These are phyloP conservation scores for Harpalus rufipes DNA, from an alignment of 2,888 invertebrate species.

Conservation along the genomic window DNA sequence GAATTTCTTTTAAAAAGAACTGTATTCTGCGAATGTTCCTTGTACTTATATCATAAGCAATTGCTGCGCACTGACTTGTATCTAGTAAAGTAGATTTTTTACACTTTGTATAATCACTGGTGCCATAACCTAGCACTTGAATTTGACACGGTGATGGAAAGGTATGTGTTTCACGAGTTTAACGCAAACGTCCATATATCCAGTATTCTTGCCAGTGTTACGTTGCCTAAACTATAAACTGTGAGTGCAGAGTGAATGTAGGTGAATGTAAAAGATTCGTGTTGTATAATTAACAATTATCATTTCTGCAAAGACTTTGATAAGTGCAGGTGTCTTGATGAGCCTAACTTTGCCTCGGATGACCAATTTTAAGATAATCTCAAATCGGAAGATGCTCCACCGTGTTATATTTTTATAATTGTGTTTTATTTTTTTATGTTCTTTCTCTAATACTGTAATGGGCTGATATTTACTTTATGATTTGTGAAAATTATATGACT, in stretches of 20 bases:
- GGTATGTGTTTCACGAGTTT: constrained; percentile 40
- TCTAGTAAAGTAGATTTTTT: constrained; percentile 47
- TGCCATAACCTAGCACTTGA: constrained; percentile 55
- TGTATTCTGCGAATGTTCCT: constrained; percentile 21
- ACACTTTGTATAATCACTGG: constrained; percentile 53
- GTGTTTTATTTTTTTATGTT: constrained; percentile 27
- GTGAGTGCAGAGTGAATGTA: constrained; percentile 34
- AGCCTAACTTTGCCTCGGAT: constrained; percentile 46
- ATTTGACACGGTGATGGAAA: constrained; percentile 24
- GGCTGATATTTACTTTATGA: no score
- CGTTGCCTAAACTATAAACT: constrained; percentile 58
- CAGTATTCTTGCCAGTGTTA: constrained; percentile 70
- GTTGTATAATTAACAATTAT: constrained; percentile 67
- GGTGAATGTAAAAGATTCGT: constrained; percentile 49
- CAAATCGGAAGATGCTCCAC: constrained; percentile 9
- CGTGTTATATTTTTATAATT: constrained; percentile 40
- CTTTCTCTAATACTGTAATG: constrained; percentile 31
- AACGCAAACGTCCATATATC: constrained; percentile 66
- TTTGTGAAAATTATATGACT: no score
- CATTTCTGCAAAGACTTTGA: constrained; percentile 47
- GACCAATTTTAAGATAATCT: constrained; percentile 46
- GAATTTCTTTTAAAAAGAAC: constrained; percentile 31
- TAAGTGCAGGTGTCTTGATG: constrained; percentile 24
- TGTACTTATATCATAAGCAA: constrained; percentile 55
- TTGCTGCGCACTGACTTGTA: constrained; percentile 46